These are phyloP conservation scores for Cheilosia vernalis DNA, from an alignment of 2,888 invertebrate genomes.

Conservation along the genomic window DNA sequence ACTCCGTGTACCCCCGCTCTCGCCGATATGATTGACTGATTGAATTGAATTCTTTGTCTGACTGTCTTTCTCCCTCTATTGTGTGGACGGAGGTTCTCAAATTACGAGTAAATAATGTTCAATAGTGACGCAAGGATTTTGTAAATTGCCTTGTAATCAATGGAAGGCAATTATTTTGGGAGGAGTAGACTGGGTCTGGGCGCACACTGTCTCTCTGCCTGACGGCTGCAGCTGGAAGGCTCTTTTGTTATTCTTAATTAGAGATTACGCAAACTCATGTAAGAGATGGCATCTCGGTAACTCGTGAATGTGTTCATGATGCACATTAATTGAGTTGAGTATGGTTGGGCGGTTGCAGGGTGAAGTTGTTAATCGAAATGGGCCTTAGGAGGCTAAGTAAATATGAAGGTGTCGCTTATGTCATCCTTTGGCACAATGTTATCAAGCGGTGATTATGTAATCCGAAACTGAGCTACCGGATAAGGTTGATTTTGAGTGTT, in stretches of 20 bases:
- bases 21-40: conserved; percentile 64
- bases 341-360: conserved; percentile 3
- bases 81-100: conserved; percentile 43
- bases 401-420: background rate
- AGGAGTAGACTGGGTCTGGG: background rate
- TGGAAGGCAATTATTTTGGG: conserved; percentile 49
- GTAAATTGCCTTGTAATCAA: conserved; percentile 60
- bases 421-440: background rate
- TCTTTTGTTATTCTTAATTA: conserved; percentile 69
- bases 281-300: conserved; percentile 40
- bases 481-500: background rate
- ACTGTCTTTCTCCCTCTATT: conserved; percentile 12
- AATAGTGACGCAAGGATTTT: conserved; percentile 62
- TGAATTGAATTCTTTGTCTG: conserved; percentile 47
- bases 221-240: conserved; percentile 13
- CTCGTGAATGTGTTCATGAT: conserved; percentile 51
- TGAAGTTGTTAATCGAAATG: background rate
- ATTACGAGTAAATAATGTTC: conserved; percentile 41
- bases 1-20: background rate
- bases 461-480: background rate
- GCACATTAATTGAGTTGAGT: conserved; percentile 56
- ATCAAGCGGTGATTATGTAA: background rate
- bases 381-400: background rate
- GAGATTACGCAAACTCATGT: conserved; percentile 70
- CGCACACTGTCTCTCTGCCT: background rate